These are phyloP conservation scores for Brenthis daphne DNA, from an alignment of 2,888 invertebrate species.

Conservation along the genomic window DNA sequence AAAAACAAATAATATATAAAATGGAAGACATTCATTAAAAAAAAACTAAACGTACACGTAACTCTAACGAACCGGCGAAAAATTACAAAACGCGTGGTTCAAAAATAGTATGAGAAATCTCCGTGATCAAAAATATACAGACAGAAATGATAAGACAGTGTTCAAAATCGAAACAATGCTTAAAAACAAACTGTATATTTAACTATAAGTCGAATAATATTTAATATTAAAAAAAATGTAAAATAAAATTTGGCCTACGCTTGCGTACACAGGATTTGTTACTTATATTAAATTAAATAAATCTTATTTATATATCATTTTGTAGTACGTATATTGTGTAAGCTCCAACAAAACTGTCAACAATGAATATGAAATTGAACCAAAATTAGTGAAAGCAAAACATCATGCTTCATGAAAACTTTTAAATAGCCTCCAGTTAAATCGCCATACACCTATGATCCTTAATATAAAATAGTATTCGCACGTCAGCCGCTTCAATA, in stretches of 20 bases:
- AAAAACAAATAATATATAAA: slow-evolving; percentile 44
- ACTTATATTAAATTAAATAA: slow-evolving; percentile 2
- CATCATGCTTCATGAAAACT: slow-evolving; percentile 38
- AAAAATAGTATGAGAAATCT: slow-evolving; percentile 48
- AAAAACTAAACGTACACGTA: slow-evolving; percentile 46
- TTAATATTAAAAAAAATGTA: slow-evolving; percentile 27
- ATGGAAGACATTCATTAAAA: slow-evolving; percentile 67
- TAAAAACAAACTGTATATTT: slow-evolving; percentile 42
- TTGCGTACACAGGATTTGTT: slow-evolving; percentile 24
- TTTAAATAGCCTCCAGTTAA: slow-evolving; percentile 62
- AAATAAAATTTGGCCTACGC: slow-evolving; percentile 33
- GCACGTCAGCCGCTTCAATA: slow-evolving; percentile 39
- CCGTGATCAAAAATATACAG: slow-evolving; percentile 75
- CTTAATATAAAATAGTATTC: slow-evolving; percentile 72
- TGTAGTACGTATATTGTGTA: slow-evolving; percentile 2
- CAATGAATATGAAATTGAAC: background rate
- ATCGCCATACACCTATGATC: slow-evolving; percentile 57
- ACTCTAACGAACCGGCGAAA: slow-evolving; percentile 8
- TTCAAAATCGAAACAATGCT: slow-evolving; percentile 33
- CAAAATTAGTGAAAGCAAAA: slow-evolving; percentile 23
- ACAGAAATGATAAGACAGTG: slow-evolving; percentile 49
- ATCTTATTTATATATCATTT: slow-evolving; percentile 15
- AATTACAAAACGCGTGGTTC: slow-evolving; percentile 21
- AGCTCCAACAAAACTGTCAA: background rate
- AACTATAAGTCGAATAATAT: slow-evolving; percentile 25